Conservation (phyloP, 2,113 vertebrate species). For the Bufo bufo region DNA sequence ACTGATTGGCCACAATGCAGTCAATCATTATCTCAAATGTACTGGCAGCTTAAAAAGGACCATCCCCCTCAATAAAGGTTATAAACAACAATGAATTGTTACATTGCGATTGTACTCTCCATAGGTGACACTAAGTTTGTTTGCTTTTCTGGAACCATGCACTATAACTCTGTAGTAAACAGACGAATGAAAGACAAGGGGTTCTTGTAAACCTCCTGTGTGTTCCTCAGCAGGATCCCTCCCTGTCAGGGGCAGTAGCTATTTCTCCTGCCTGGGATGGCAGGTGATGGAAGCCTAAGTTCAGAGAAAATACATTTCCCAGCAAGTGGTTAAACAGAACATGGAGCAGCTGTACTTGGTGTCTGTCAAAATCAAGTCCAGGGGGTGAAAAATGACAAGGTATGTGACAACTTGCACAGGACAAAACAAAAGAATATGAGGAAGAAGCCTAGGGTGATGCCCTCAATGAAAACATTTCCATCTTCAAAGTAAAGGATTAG, state of each 20-base stretch:
- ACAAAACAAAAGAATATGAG: conserved; percentile 44
- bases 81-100: not conserved
- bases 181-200: not conserved
- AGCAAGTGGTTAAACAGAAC: conserved; percentile 54
- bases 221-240: conserved; percentile 41
- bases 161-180: not conserved
- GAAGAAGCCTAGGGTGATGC: conserved; percentile 7
- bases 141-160: not conserved
- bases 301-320: conserved; percentile 50
- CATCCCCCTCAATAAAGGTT: too few species aligned
- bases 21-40: too few species aligned
- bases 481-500: conserved; percentile 46
- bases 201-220: conserved; percentile 44
- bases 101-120: not conserved
- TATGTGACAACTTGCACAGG: conserved; percentile 7
- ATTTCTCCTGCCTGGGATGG: not conserved
- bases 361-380: conserved; percentile 38
- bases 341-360: conserved; percentile 44
- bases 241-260: conserved; percentile 14
- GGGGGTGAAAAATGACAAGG: conserved; percentile 53
- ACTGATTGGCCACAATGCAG: too few species aligned
- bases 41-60: too few species aligned
- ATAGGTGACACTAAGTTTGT: not conserved
- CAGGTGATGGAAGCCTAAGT: conserved; percentile 48
- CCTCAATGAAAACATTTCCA: conserved; percentile 14